phyloP scores from a whole-genome alignment of 2,888 invertebrate genomes.

The Caenorhabditis becei region DNA sequence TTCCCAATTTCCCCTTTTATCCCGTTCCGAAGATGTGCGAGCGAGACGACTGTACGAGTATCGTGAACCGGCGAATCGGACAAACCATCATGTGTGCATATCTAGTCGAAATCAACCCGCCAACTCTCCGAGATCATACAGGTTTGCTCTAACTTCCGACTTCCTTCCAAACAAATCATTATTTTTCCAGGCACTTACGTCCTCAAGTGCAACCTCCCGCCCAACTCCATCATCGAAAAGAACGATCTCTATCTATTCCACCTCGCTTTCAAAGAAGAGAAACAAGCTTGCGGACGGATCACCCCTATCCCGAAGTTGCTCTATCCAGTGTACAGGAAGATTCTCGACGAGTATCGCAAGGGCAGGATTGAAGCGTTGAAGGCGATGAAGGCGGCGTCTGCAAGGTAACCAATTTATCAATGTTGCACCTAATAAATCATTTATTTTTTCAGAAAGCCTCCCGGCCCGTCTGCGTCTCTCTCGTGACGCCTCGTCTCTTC shows the following conservation, averaged over 20 bases:
- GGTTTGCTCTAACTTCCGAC: conserved; percentile 10
- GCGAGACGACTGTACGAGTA: conserved; percentile 59
- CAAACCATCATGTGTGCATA: conserved; percentile 58
- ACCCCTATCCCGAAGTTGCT: conserved; percentile 53
- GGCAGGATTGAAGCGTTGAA: conserved; percentile 29
- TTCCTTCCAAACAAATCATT: not conserved
- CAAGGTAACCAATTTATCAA: not conserved
- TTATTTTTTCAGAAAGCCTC: conserved; percentile 6
- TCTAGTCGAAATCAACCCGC: conserved; percentile 17
- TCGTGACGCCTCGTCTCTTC: too few species aligned
- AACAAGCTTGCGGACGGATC: conserved; percentile 28
- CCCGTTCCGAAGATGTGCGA: conserved; percentile 44
- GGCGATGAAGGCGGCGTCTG: not conserved
- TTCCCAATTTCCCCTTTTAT: not conserved
- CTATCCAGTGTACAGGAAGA: conserved; percentile 49
- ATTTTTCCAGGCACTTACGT: conserved; percentile 27
- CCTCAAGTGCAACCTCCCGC: conserved; percentile 29
- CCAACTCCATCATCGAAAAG: conserved; percentile 4
- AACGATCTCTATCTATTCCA: conserved; percentile 51
- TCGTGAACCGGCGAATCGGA: conserved; percentile 19
- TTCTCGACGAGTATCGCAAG: conserved; percentile 44
- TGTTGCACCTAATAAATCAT: not conserved
- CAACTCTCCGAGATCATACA: conserved; percentile 45
- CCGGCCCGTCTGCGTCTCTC: not conserved
- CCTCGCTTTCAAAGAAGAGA: conserved; percentile 23